A percentile compares a stretch with the other conserved stretches of the same genome.
Conservation (phyloP, 2,888 invertebrate genomes). For the Cataglyphis albicans region DNA sequence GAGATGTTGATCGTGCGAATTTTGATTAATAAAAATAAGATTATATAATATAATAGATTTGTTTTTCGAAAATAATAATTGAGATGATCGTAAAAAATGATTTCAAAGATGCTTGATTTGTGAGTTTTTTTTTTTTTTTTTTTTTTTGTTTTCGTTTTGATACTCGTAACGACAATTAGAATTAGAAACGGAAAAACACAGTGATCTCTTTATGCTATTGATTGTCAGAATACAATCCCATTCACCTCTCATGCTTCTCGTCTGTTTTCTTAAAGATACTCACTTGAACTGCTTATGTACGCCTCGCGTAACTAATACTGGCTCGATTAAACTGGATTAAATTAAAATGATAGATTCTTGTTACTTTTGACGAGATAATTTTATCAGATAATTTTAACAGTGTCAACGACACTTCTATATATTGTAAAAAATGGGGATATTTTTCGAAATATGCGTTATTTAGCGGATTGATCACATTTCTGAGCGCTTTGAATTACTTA, state of each 20-base stretch:
- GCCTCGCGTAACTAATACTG: constrained; percentile 64
- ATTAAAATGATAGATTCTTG: constrained; percentile 34
- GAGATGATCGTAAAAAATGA: background rate
- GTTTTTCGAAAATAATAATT: background rate
- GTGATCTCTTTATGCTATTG: constrained; percentile 66
- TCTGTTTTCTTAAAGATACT: constrained; percentile 42
- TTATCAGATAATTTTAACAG: background rate
- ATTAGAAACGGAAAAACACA: constrained; percentile 43
- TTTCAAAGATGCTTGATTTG: constrained; percentile 2
- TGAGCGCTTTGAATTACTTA: constrained; percentile 1
- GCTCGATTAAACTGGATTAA: constrained; percentile 60
- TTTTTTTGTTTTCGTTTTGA: constrained; percentile 17
- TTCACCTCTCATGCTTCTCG: constrained; percentile 23
- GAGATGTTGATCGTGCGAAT: background rate
- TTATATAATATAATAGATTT: background rate
- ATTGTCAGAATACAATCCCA: constrained; percentile 70
- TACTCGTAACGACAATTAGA: constrained; percentile 40
- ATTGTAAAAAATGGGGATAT: constrained; percentile 13
- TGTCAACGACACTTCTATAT: background rate
- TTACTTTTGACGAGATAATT: background rate
- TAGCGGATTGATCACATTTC: constrained; percentile 10
- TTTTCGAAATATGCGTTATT: background rate
- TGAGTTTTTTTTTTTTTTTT: constrained; percentile 23
- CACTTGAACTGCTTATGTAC: constrained; percentile 40
- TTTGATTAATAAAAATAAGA: background rate